Conservation (phyloP, 2,113 vertebrate species). For the Smithornis capensis region DNA sequence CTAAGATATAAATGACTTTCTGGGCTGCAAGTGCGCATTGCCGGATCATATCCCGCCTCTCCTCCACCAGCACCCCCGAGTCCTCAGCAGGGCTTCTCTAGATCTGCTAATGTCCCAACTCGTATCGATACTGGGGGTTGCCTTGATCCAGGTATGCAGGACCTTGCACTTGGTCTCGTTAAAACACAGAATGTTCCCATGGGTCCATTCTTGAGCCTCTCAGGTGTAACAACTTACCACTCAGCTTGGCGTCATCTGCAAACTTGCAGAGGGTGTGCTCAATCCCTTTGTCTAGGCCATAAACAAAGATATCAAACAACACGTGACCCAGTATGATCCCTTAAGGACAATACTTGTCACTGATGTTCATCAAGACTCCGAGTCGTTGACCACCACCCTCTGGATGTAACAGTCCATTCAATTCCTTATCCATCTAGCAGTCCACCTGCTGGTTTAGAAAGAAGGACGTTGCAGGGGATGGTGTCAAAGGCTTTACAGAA, state of each 20-base stretch:
- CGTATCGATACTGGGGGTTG: accelerated
- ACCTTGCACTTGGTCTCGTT: not conserved
- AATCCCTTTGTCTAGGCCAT: not conserved
- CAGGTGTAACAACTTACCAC: not conserved
- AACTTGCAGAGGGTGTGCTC: not conserved
- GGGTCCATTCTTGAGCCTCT: accelerated
- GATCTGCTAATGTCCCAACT: not conserved
- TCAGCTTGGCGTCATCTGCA: not conserved
- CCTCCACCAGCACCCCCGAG: not conserved
- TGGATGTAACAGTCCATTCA: not conserved
- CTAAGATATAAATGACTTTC: not conserved
- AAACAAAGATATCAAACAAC: not conserved
- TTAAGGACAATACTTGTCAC: not conserved
- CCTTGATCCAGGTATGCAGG: accelerated
- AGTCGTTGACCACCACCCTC: not conserved
- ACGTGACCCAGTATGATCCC: not conserved
- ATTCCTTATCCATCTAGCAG: not conserved
- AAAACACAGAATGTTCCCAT: not conserved
- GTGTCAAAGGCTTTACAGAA: not conserved
- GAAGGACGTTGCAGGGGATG: not conserved
- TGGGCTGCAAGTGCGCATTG: not conserved
- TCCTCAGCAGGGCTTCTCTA: not conserved
- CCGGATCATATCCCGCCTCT: not conserved
- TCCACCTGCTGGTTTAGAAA: not conserved
- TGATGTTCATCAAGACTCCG: no score